Evolutionary conservation across 2,113 vertebrate species (phyloP), one percentile per base, ranked within the genome.

Genomic region (Notothenia coriiceps): DNA sequence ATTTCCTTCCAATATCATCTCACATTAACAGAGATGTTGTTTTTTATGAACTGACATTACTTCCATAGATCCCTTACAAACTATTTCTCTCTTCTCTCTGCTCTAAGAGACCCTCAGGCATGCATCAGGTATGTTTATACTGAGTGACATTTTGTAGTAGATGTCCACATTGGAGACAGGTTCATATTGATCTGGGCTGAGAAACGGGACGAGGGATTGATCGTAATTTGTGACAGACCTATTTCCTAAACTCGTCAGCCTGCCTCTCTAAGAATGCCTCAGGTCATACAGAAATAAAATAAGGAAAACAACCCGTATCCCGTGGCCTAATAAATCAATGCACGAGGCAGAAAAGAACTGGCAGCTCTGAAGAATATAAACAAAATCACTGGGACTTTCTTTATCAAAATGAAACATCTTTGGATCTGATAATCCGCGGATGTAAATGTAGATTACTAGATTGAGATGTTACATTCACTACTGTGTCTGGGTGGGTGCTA

Each of bases 181-280:
- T 90, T 92, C 74, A 76, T 70, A 94, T 89, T 80, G 91, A 94
- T 94, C 80, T 43, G 0, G 14, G 29, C 60, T 22, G 64, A 66
- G 55, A 78, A 29, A 49, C 57, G 55, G 40, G 60, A 82, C 67
- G 35, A 40, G 70, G 46, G 73, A 89, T 91, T 70, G 76, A 92
- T 92, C 22, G 57, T 70, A 62, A 65, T 77, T 33, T 66, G 66
- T 84, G 83, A 90, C 81, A 77, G 47, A 33, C 54, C 70, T 52
- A 35, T 84, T 87, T 84, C 80, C 86, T 80, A 67, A 87, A 85
- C 78, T 79, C 35, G 35, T 84, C 73, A 84, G 47, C 54, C 40
- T 29, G n/a, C 51, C 55, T 75, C 80, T 77, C 71, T 49, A 49
- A 74, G 68, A 82, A 73, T 59, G 71, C 81, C 75, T 85, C 60